phyloP scores from a whole-genome alignment of 2,888 invertebrate genomes.

The Hirudinaria manillensis region DNA sequence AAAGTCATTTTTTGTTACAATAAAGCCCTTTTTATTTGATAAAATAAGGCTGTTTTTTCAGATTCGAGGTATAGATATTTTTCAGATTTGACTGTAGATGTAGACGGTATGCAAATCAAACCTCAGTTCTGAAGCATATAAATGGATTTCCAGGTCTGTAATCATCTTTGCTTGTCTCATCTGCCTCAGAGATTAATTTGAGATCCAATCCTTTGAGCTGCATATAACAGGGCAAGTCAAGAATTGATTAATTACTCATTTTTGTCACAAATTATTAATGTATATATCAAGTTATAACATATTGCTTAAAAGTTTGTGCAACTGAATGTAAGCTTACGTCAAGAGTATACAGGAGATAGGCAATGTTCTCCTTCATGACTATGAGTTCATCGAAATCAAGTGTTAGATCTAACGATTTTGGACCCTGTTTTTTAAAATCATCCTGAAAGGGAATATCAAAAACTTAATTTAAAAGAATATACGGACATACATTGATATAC shows the following conservation, averaged over 20 bases:
- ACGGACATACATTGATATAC: too few relatives aligned
- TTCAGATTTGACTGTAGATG: too few relatives aligned
- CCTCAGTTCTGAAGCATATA: conserved; percentile 55
- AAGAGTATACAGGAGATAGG: conserved; percentile 75
- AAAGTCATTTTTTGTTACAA: too few relatives aligned
- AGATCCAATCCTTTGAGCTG: conserved; percentile 74
- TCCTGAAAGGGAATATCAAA: conserved; percentile 57
- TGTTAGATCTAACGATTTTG: conserved; percentile 72
- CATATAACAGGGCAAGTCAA: neutral
- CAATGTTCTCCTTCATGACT: conserved; percentile 68
- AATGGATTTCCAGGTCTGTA: conserved; percentile 87
- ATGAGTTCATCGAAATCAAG: conserved; percentile 81
- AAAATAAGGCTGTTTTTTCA: too few relatives aligned
- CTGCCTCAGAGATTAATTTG: conserved; percentile 66
- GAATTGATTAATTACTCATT: neutral
- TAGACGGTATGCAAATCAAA: conserved; percentile 29
- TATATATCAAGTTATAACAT: too few relatives aligned
- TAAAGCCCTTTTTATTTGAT: too few relatives aligned
- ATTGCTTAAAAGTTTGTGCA: too few relatives aligned
- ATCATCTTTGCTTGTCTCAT: conserved; percentile 80
- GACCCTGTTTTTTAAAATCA: conserved; percentile 69
- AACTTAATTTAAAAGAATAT: too few relatives aligned
- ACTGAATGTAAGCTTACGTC: conserved; percentile 61
- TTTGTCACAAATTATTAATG: neutral
- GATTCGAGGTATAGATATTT: too few relatives aligned